Base-by-base conservation (phyloP, 2,113 vertebrate genomes). In the Pampusana beccarii region DNA sequence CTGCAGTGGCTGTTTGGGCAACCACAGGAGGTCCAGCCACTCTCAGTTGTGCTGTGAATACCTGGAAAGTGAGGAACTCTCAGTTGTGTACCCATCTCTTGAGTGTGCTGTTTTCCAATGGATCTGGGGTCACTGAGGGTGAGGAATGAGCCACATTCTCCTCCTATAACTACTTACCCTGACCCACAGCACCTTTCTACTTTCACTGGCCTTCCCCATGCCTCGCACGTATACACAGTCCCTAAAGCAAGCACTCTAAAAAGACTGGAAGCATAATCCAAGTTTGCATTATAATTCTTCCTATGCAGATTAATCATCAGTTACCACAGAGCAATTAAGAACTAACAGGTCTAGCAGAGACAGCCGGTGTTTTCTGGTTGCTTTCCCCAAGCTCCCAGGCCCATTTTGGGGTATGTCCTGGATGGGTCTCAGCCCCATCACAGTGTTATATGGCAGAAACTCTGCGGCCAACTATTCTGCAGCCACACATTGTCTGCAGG, bases 391-490 rank as follows among this genome's bases (percentile, higher is more conserved):
- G 74, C 61, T 89, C 48, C 46, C 48, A 36, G 78, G 48, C 53
- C 50, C 44, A 7, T 34, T 74, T 46, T 26, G 12, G 54, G 29
- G 48, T 29, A 34, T 60, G 9, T 65, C n/a, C n/a, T 67, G 53
- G 14, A 12, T 5, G 6, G n/a, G 16, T 36, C 10, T 38, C 26
- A 53, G 46, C 17, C 60, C 29, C 0, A 0, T 53, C 70, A n/a
- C 2, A 0, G 13, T 3, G 51, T 54, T 69, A 23, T 2, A 57
- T 2, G 19, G 50, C 70, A 91, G 28, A 40, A 87, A 20, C 23
- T 65, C 62, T 18, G 60, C 0, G 0, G 74, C 19, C 60, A n/a
- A 10, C 28, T 42, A 21, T 40, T 73, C 46, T 44, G n/a, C 64
- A 71, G 83, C 12, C 64, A 11, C 38, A 13, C 14, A 3, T 15